These are phyloP conservation scores for Leptinotarsa lineolata DNA, from an alignment of 1,140 invertebrate species.

Conservation along the genomic window DNA sequence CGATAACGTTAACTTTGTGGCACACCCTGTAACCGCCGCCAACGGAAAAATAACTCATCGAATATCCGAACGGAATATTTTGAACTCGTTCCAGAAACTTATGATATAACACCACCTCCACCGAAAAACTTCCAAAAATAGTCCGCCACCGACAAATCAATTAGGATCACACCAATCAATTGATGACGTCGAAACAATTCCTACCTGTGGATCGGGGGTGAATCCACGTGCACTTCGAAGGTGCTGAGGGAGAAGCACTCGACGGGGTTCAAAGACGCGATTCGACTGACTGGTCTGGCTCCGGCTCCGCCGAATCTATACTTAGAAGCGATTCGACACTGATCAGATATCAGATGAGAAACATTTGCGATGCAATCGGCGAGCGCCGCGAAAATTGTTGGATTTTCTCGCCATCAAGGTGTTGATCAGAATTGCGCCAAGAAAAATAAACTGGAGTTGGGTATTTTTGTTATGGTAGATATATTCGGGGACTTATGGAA, in stretches of 20 bases:
- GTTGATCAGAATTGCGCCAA: neutral
- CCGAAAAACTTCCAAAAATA: neutral
- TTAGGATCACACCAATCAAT: slow-evolving; percentile 1
- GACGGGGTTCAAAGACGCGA: slow-evolving; percentile 46
- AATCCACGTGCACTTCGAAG: slow-evolving; percentile 45
- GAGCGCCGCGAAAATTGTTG: neutral
- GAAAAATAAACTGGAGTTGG: neutral
- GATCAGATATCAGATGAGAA: slow-evolving; percentile 39
- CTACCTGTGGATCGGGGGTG: slow-evolving; percentile 52
- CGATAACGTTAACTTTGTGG: no score
- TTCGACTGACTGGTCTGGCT: slow-evolving; percentile 45
- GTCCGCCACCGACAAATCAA: neutral
- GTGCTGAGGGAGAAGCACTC: slow-evolving; percentile 42
- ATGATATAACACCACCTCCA: slow-evolving; percentile 4
- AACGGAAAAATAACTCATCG: no score
- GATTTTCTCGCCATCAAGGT: neutral
- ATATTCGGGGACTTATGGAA: no score
- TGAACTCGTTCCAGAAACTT: slow-evolving; percentile 2
- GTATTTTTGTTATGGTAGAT: neutral
- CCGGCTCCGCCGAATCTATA: slow-evolving; percentile 41
- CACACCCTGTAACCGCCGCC: no score
- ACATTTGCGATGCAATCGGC: slow-evolving; percentile 25
- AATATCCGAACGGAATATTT: neutral
- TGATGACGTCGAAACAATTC: slow-evolving; percentile 25
- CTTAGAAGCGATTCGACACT: slow-evolving; percentile 38